These are phyloP conservation scores for Loris lydekkerianus DNA, from an alignment of 2,797 vertebrate genomes.

Conservation along the genomic window DNA sequence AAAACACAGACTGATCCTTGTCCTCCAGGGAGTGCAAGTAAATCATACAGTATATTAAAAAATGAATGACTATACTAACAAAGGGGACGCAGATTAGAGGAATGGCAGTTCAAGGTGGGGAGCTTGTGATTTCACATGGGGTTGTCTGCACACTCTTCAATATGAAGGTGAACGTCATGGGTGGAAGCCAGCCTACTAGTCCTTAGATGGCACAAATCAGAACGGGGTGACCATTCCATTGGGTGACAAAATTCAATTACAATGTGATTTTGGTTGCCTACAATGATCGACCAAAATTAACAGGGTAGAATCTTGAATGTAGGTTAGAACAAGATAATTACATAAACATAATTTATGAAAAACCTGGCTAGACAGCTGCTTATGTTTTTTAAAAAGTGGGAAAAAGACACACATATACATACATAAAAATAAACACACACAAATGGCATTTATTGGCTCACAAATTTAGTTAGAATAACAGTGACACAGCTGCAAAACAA, in stretches of 20 bases:
- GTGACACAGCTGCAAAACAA: background rate
- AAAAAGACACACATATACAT: background rate
- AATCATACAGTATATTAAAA: background rate
- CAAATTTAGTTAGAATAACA: background rate
- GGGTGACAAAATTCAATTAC: conserved; percentile 37
- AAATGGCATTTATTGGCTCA: background rate
- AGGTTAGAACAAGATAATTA: conserved; percentile 17
- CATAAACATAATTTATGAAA: background rate
- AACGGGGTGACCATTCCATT: background rate
- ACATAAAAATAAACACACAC: background rate
- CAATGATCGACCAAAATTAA: background rate
- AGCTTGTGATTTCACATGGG: background rate
- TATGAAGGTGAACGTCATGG: background rate
- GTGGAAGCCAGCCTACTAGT: background rate
- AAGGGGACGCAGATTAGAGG: background rate
- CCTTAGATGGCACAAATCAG: background rate
- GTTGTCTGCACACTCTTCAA: background rate
- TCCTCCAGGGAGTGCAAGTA: background rate
- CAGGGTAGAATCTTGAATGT: background rate
- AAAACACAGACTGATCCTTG: background rate
- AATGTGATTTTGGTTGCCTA: background rate
- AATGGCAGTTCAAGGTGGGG: background rate
- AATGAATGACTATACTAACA: background rate
- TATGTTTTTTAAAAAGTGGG: background rate
- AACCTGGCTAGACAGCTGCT: background rate